Percentiles rank a stretch among this genome's conserved stretches.
Evolutionary conservation across 2,113 vertebrate species (phyloP).

Genomic region (Leucopsar rothschildi): DNA sequence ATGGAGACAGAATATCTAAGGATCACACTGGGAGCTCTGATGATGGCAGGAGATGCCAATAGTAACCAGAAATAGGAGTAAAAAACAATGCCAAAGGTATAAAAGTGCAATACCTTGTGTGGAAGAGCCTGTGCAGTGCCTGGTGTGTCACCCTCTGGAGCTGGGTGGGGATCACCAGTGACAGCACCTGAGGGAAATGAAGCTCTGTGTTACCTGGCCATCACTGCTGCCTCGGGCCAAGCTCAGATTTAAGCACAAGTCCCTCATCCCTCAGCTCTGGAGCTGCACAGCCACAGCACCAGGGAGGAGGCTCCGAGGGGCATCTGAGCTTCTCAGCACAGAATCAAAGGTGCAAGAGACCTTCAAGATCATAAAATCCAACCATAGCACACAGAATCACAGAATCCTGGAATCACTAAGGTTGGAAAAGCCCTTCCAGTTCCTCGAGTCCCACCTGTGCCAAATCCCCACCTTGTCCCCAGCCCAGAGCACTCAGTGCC

Average conservation of each 20-base stretch:
- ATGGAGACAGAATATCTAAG: neutral
- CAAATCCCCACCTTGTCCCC: neutral
- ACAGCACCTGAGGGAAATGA: constrained; percentile 69
- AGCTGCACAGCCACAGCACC: neutral
- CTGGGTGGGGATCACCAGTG: constrained; percentile 74
- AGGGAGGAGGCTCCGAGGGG: neutral
- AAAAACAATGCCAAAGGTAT: neutral
- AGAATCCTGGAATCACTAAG: neutral
- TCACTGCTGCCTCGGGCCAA: neutral
- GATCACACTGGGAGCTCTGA: neutral
- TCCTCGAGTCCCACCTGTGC: rapidly evolving
- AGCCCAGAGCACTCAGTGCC: neutral
- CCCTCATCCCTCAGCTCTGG: neutral
- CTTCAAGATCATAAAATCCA: neutral
- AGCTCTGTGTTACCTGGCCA: neutral
- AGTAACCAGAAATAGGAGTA: neutral
- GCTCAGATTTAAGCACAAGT: neutral
- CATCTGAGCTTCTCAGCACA: neutral
- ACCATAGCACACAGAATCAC: neutral
- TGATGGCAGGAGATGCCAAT: neutral
- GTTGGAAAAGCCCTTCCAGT: neutral
- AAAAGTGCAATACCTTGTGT: constrained; percentile 77
- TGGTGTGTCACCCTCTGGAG: constrained; percentile 69
- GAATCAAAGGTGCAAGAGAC: neutral
- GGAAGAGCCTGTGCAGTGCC: constrained; percentile 79